These are phyloP conservation scores for Choloepus didactylus DNA, from an alignment of 2,797 vertebrate species.

Conservation along the genomic window DNA sequence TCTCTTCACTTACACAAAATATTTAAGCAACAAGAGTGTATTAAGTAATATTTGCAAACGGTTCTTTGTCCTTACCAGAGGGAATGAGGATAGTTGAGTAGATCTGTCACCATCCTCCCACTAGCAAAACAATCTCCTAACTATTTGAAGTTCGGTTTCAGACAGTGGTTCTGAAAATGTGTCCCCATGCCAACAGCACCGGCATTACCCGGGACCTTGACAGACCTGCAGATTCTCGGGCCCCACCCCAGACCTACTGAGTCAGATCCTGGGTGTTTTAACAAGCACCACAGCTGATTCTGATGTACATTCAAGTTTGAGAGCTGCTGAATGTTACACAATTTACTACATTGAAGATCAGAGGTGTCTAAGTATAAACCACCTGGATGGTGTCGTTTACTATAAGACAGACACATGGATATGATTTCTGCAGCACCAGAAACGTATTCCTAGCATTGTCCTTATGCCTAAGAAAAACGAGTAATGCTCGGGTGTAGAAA, in stretches of 20 bases:
- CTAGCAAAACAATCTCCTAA: background rate
- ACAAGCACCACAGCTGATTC: too few relatives aligned
- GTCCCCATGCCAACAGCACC: too few relatives aligned
- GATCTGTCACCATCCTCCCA: background rate
- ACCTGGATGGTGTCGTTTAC: fast-evolving
- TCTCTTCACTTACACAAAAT: background rate
- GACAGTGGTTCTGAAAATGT: background rate
- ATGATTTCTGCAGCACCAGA: background rate
- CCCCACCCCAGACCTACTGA: background rate
- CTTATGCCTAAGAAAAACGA: background rate
- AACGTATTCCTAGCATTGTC: background rate
- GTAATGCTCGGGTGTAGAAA: background rate
- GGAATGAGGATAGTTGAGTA: background rate
- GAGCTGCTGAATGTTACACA: background rate
- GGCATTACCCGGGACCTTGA: background rate
- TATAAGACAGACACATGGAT: background rate
- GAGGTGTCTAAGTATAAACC: background rate
- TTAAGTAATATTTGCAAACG: background rate
- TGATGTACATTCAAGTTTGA: background rate
- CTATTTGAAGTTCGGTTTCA: background rate
- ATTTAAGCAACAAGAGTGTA: background rate
- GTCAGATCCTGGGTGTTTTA: background rate
- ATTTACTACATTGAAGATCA: background rate
- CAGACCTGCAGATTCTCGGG: background rate
- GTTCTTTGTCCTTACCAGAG: background rate